Evolutionary conservation across 2,113 vertebrate species (phyloP).

Genomic region (Anolis carolinensis): DNA sequence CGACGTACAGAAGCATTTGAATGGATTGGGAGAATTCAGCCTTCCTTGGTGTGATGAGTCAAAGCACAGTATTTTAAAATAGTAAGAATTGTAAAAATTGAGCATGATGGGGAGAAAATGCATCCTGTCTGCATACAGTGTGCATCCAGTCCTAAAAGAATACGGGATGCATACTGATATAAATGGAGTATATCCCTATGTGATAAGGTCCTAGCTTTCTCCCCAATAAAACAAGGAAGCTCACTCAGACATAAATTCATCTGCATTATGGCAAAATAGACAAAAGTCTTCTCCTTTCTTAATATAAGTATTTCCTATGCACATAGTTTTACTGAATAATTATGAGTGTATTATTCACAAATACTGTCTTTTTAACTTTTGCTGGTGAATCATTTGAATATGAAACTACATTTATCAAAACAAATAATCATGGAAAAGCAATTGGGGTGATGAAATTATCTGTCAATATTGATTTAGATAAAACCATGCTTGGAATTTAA

Average conservation of each 20-base stretch:
- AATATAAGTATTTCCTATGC: background rate
- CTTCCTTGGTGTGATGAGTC: no score
- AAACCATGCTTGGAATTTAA: constrained; percentile 28
- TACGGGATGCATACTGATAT: no score
- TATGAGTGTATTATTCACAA: background rate
- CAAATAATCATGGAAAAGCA: background rate
- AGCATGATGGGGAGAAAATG: no score
- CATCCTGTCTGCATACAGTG: no score
- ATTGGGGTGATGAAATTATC: background rate
- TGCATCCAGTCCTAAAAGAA: no score
- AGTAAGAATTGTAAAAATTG: no score
- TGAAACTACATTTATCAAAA: background rate
- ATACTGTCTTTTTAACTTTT: background rate
- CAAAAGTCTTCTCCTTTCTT: background rate
- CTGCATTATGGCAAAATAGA: background rate
- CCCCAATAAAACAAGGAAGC: background rate
- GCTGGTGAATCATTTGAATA: background rate
- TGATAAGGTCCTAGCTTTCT: background rate
- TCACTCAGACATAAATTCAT: background rate
- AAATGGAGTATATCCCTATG: no score
- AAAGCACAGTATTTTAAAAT: no score
- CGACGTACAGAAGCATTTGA: no score
- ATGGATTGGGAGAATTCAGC: no score
- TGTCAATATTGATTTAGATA: background rate
- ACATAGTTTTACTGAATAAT: background rate